Conservation (phyloP, 2,113 vertebrate species). For the Mirounga angustirostris region DNA sequence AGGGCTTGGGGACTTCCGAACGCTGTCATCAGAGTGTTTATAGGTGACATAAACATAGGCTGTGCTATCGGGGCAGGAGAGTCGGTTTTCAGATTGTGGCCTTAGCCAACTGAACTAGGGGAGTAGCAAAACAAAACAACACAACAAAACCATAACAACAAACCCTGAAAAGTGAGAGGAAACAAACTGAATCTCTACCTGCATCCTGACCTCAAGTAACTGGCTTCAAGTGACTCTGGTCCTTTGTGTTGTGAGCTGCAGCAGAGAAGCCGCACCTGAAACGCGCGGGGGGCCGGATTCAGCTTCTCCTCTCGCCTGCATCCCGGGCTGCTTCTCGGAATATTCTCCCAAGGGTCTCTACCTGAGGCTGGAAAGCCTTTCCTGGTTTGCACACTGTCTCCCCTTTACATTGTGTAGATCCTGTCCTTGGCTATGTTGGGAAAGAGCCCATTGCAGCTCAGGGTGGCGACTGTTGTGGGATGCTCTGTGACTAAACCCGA, state of each 20-base stretch:
- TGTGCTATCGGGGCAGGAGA: background rate
- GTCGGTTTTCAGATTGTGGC: background rate
- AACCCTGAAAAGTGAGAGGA: background rate
- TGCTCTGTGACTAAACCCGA: background rate
- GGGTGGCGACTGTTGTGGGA: too few species aligned
- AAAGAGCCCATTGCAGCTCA: background rate
- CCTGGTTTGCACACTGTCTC: background rate
- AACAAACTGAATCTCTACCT: background rate
- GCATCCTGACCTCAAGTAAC: background rate
- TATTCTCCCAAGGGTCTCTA: background rate
- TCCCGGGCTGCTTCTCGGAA: background rate
- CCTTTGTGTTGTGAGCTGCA: background rate
- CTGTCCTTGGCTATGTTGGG: background rate
- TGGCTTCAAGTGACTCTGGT: background rate
- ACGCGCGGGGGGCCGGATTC: background rate
- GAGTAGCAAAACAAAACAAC: background rate
- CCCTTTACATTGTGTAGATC: background rate
- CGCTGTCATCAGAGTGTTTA: background rate
- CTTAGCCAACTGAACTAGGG: background rate
- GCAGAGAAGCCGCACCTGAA: background rate
- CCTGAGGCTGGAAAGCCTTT: background rate
- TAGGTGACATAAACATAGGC: background rate
- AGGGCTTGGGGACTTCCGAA: background rate
- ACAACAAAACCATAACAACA: background rate
- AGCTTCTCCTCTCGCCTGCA: background rate